Base-by-base conservation (phyloP, 1,140 invertebrate genomes). In the Brachionus sp. region DNA sequence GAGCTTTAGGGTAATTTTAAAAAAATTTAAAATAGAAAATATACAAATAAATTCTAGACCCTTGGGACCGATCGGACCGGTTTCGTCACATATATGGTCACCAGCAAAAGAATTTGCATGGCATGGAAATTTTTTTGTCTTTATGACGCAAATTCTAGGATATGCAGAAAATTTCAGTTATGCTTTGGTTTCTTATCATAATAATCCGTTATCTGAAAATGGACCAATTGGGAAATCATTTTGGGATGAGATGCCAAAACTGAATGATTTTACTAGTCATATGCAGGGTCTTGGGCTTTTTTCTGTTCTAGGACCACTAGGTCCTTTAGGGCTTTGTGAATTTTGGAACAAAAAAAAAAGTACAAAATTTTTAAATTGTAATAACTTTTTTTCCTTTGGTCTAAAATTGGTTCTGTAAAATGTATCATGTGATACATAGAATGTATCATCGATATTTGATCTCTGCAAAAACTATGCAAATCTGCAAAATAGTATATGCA, bases 251-350 rank as follows among this genome's bases (percentile, higher is more conserved):
- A 77, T 77, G 73, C 73, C 73, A 25, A 25, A 77, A 23, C 46
- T 77, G 3, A 77, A 77, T 33, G 73, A 77, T 53, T 77, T 77
- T 39, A 53, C 42, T 0, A 9, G 25, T 42, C 73, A 77, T 44
- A 77, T 77, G 73, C 73, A 77, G n/a, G 73, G 73, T 77, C 33
- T 77, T 3, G 73, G 73, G 44, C 13, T 77, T 13, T 77, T 46
- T 46, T 77, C 73, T 42, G 29, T 77, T 9, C 16, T 77, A 12
- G 73, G 73, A 7, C 73, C 73, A 6, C 23, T 77, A 6, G 73
- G 73, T 25, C 73, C 73, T 13, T 77, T n/a, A n/a, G n/a, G n/a
- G n/a, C n/a, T n/a, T n/a, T n/a, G n/a, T n/a, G n/a, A n/a, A n/a
- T n/a, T n/a, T n/a, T n/a, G n/a, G n/a, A n/a, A n/a, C n/a, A n/a